Evolutionary conservation across 1,140 invertebrate genomes (phyloP), one percentile per base, ranked within the genome.

Genomic region (Brachionus koreanus): DNA sequence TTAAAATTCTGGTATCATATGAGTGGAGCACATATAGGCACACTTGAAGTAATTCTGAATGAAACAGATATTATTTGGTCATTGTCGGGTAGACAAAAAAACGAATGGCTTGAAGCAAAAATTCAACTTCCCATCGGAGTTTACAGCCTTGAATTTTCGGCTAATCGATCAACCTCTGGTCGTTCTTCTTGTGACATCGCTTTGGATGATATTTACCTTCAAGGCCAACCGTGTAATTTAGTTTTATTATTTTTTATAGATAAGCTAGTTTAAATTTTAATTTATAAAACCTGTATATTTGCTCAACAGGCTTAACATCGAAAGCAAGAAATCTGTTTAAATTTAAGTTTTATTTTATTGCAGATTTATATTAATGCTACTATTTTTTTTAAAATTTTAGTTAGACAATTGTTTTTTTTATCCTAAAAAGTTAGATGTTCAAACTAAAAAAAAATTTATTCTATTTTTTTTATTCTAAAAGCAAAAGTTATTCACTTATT

Each of bases 1-100:
- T n/a, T 74, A 46, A 46, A 74, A 74, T 74, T 74, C 23, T 74
- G 69, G 69, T 74, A 74, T 19, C 25, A 46, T 29, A 74, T 74
- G 69, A 25, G 13, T 29, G 69, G 69, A 35, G 12, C 13, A 0
- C 69, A 74, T 6, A 43, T 74, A 12, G 69, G 69, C 0, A 74
- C 69, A 5, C 43, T 74, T 12, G 69, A 74, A 74, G 19, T 74
- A 12, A 46, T 74, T 46, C 43, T 74, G n/a, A 25, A 74, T 74
- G 69, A 74, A 46, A 74, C n/a, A 46, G 5, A 46, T 19, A 10
- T 46, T 23, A 12, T 74, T 43, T 74, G 69, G 69, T 46, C 39
- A 25, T 25, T 74, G 69, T n/a, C 19, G 19, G 69, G 69, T 0
- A 10, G 23, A 46, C 69, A 74, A 46, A 74, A 74, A 74, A 74